Evolutionary conservation across 2,797 vertebrate genomes (phyloP).

Genomic region (Spizella passerina): DNA sequence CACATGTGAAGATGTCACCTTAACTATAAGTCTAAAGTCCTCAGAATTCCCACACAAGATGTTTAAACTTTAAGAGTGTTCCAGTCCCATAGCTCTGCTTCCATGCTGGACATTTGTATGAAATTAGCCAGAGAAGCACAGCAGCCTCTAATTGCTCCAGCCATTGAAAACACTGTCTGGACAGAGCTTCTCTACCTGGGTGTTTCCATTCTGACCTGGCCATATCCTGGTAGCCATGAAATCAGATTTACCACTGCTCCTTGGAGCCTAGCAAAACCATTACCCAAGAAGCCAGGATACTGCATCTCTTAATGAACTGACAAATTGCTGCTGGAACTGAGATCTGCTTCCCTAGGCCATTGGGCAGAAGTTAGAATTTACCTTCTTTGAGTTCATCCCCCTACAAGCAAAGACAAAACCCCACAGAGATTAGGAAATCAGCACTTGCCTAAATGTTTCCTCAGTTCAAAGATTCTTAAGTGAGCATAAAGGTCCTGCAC

Average conservation of each 20-base stretch:
- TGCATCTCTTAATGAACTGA: neutral
- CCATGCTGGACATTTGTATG: neutral
- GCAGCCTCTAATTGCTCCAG: neutral
- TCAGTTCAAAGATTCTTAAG: neutral
- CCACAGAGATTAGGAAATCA: neutral
- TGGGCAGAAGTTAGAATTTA: neutral
- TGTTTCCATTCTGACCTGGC: neutral
- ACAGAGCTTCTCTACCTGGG: neutral
- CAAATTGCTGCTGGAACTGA: neutral
- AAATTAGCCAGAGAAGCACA: neutral
- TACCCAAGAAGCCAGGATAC: neutral
- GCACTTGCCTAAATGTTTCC: neutral
- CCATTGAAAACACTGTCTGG: neutral
- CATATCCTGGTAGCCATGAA: neutral
- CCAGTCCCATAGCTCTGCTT: neutral
- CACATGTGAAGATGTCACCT: neutral
- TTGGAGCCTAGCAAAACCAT: neutral
- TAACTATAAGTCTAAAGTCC: neutral
- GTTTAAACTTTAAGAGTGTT: neutral
- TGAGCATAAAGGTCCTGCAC: neutral
- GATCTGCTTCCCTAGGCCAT: neutral
- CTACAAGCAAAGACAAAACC: neutral
- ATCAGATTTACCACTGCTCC: neutral
- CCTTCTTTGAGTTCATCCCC: neutral
- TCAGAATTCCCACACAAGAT: neutral